Percentiles rank a stretch among this genome's conserved stretches.
phyloP scores from a whole-genome alignment of 2,888 invertebrate species.

The Spialia ferax region DNA sequence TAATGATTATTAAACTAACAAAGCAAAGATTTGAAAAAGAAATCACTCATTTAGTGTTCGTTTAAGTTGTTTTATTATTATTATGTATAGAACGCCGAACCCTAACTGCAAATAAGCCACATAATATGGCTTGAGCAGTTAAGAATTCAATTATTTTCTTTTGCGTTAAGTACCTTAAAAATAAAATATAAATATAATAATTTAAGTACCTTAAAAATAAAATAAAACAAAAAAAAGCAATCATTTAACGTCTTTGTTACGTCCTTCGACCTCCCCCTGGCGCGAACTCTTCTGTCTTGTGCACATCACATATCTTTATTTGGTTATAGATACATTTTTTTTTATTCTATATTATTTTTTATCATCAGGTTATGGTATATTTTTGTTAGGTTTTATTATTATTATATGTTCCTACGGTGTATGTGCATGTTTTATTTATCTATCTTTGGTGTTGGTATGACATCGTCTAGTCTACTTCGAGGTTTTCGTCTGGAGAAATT shows the following conservation, averaged over 20 bases:
- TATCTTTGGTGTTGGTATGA: constrained; percentile 80
- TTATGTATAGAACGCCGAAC: too few relatives aligned
- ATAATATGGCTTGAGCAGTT: too few relatives aligned
- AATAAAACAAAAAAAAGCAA: too few relatives aligned
- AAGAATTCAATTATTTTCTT: too few relatives aligned
- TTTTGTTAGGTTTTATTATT: constrained; percentile 52
- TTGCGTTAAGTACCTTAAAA: too few relatives aligned
- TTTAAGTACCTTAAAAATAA: too few relatives aligned
- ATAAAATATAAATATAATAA: too few relatives aligned
- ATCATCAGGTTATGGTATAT: constrained; percentile 64
- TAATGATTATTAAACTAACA: too few relatives aligned
- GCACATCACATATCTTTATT: constrained; percentile 61
- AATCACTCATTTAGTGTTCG: too few relatives aligned
- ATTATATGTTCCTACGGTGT: constrained; percentile 49
- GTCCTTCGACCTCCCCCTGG: constrained; percentile 52
- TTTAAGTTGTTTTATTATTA: too few relatives aligned
- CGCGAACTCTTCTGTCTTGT: constrained; percentile 68
- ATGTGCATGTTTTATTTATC: constrained; percentile 53
- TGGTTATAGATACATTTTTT: constrained; percentile 51
- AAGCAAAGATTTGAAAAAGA: too few relatives aligned
- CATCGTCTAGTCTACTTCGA: constrained; percentile 60
- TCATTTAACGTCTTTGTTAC: background rate
- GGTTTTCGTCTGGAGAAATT: background rate
- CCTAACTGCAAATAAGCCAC: too few relatives aligned
- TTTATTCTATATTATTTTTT: constrained; percentile 44